A percentile compares a stretch with the other conserved stretches of the same genome.
Evolutionary conservation across 2,888 invertebrate genomes (phyloP).

Genomic region (Sesamia inferens): DNA sequence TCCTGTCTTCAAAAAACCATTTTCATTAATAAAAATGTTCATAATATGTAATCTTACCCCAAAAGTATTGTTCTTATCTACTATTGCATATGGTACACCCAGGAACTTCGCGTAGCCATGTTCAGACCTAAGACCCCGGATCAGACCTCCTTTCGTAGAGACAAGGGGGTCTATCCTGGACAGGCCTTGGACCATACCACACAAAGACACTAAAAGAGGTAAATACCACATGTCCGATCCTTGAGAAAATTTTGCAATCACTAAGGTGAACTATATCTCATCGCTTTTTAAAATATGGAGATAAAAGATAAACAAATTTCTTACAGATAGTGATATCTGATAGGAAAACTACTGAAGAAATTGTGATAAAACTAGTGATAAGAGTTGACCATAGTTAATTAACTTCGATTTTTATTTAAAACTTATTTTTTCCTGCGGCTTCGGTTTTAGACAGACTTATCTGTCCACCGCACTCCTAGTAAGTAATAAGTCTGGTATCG

Average conservation of each 20-base stretch:
- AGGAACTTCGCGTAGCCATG: conserved; percentile 62
- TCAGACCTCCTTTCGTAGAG: conserved; percentile 56
- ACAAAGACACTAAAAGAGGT: conserved; percentile 14
- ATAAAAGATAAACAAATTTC: conserved; percentile 19
- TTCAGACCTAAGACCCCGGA: conserved; percentile 54
- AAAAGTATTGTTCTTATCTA: conserved; percentile 61
- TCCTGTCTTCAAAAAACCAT: not conserved
- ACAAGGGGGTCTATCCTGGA: conserved; percentile 61
- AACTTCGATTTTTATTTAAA: not conserved
- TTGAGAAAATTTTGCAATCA: conserved; percentile 12
- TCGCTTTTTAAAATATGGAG: not conserved
- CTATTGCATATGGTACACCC: conserved; percentile 66
- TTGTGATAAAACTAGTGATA: not conserved
- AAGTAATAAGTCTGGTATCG: too few relatives aligned
- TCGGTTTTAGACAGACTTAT: not conserved
- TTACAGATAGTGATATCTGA: not conserved
- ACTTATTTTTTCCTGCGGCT: not conserved
- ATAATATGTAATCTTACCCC: conserved; percentile 51
- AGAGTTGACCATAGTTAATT: not conserved
- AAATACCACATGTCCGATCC: conserved; percentile 25
- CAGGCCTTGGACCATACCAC: conserved; percentile 27
- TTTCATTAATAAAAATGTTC: not conserved
- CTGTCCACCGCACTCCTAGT: too few relatives aligned
- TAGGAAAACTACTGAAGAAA: not conserved
- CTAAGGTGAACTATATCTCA: not conserved